A percentile compares a stretch with the other conserved stretches of the same genome.
phyloP scores from a whole-genome alignment of 2,888 invertebrate genomes.

The Hofmannophila pseudospretella region DNA sequence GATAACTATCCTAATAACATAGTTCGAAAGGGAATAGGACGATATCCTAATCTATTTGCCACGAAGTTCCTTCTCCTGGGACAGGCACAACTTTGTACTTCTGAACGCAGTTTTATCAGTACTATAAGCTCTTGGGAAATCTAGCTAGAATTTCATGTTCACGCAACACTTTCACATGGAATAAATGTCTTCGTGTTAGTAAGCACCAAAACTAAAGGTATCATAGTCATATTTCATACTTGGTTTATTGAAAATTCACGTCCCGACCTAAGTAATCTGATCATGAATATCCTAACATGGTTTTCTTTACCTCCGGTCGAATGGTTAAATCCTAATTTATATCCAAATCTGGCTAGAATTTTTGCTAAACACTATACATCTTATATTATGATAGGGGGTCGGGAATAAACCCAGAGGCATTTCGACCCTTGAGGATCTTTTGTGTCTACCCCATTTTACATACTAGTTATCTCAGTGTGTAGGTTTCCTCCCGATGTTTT shows the following conservation, averaged over 20 bases:
- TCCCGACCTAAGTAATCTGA: too few relatives aligned
- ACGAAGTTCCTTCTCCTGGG: slow-evolving; percentile 40
- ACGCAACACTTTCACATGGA: slow-evolving; percentile 25
- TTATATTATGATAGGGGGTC: too few relatives aligned
- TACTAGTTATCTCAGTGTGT: too few relatives aligned
- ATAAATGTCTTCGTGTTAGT: slow-evolving; percentile 13
- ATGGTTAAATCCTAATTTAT: too few relatives aligned
- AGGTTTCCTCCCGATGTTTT: too few relatives aligned
- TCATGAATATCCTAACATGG: too few relatives aligned
- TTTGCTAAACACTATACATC: too few relatives aligned
- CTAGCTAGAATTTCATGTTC: slow-evolving; percentile 33
- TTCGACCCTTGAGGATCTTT: too few relatives aligned
- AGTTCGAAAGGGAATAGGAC: slow-evolving; percentile 23
- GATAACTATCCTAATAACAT: slow-evolving; percentile 8
- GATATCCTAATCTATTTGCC: slow-evolving; percentile 49
- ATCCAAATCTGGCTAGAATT: too few relatives aligned
- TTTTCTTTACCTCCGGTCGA: too few relatives aligned
- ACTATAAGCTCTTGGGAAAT: slow-evolving; percentile 51
- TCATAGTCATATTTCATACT: slow-evolving; percentile 8
- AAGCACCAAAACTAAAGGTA: slow-evolving; percentile 8
- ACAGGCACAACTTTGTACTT: slow-evolving; percentile 42
- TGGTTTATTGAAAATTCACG: background rate
- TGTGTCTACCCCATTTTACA: too few relatives aligned
- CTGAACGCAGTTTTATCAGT: slow-evolving; percentile 49
- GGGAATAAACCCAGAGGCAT: too few relatives aligned